phyloP scores from a whole-genome alignment of 2,888 invertebrate genomes.

The Drosophila suboccidentalis region DNA sequence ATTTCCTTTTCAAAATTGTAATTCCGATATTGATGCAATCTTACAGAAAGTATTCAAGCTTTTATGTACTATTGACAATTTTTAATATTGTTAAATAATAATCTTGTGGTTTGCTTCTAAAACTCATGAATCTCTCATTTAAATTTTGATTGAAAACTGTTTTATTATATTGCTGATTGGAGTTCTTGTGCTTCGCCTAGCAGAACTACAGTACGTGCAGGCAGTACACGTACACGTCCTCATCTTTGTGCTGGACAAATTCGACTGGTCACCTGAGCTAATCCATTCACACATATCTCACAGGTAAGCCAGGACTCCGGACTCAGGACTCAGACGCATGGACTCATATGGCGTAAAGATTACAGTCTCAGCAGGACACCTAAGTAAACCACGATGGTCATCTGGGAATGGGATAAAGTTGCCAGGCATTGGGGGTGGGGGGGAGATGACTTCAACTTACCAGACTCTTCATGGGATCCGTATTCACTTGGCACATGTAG shows the following conservation, averaged over 20 bases:
- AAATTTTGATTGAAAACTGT: not conserved
- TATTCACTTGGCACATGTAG: conserved; percentile 98
- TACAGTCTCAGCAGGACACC: conserved; percentile 43
- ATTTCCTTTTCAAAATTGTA: too few relatives aligned
- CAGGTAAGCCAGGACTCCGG: conserved; percentile 48
- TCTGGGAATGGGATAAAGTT: conserved; percentile 12
- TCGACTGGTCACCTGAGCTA: conserved; percentile 27
- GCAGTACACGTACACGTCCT: conserved; percentile 3
- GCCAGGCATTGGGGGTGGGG: not conserved
- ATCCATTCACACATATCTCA: conserved; percentile 28
- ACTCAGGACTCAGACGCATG: conserved; percentile 54
- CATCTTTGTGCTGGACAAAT: conserved; percentile 7
- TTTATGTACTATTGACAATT: too few relatives aligned
- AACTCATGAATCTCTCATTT: too few relatives aligned
- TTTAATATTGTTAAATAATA: too few relatives aligned
- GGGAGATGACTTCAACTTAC: conserved; percentile 86
- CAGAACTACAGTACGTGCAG: conserved; percentile 15
- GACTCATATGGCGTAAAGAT: conserved; percentile 62
- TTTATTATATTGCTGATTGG: conserved; percentile 16
- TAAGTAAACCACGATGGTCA: conserved; percentile 37
- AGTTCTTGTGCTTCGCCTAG: conserved; percentile 8
- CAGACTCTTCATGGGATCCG: conserved; percentile 95
- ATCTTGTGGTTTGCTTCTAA: too few relatives aligned
- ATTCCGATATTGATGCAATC: not conserved
- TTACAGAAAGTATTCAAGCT: not conserved